A percentile compares a stretch with the other conserved stretches of the same genome.
Conservation (phyloP, 2,113 vertebrate species). For the Bettongia penicillata region DNA sequence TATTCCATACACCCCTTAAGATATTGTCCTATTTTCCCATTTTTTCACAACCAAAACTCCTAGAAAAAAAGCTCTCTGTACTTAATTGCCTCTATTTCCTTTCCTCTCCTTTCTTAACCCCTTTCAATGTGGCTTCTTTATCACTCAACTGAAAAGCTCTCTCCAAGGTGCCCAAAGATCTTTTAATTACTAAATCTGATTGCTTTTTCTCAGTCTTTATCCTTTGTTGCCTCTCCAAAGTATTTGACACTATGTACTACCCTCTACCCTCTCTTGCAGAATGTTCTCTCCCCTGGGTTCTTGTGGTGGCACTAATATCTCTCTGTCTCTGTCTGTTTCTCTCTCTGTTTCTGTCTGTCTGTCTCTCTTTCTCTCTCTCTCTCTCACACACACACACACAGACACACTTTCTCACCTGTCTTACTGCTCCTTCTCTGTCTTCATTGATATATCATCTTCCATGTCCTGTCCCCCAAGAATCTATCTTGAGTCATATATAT, state of each 20-base stretch:
- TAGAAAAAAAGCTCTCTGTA: background rate
- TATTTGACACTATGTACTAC: background rate
- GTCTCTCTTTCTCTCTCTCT: too few relatives aligned
- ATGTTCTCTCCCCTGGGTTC: background rate
- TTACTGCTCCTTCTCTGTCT: too few relatives aligned
- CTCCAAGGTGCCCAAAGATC: background rate
- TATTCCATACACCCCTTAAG: background rate
- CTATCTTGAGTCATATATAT: too few relatives aligned
- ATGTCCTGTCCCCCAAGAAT: too few relatives aligned
- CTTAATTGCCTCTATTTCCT: too few relatives aligned
- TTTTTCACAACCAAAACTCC: background rate
- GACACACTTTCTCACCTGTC: too few relatives aligned
- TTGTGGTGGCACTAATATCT: background rate
- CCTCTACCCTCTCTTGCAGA: too few relatives aligned
- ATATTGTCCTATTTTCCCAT: background rate
- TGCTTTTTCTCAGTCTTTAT: background rate
- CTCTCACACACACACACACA: too few relatives aligned
- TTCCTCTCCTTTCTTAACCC: background rate
- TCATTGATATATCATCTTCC: too few relatives aligned
- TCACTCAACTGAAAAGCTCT: background rate
- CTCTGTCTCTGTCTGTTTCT: too few relatives aligned
- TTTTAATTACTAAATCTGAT: background rate
- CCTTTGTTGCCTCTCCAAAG: background rate
- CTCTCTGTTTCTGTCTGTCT: too few relatives aligned
- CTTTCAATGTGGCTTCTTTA: background rate